Evolutionary conservation across 2,797 vertebrate genomes (phyloP), one percentile per base, ranked within the genome.

Genomic region (Coregonus suidteri): DNA sequence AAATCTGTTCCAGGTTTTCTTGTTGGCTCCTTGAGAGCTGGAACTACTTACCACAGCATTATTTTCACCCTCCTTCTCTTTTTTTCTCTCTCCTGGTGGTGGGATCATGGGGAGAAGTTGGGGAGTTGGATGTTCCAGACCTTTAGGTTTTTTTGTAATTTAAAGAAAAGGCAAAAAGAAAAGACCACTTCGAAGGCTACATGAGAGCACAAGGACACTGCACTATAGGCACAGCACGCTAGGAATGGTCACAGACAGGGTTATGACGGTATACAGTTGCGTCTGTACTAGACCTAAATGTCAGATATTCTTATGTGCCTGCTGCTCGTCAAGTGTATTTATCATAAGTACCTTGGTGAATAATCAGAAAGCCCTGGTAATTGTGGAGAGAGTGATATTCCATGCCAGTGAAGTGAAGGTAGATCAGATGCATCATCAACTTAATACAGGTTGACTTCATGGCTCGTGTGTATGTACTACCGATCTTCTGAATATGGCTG

Each of bases 11-110:
- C 92, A 14, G 90, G 85, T 90, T 92, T 94, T 92, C 84, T 81
- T 74, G 73, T 75, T 81, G 76, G 84, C 85, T 31, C 62, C 52
- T 47, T 71, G 72, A 65, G 81, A 76, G 87, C 91, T 90, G 93
- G 94, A 80, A 92, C 94, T 95, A 94, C 93, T 94, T 95, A 86
- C 90, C 88, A 90, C 88, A 90, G 91, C 89, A 90, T 93, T 93
- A 93, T 85, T 92, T 93, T 90, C 90, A 86, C 87, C 89, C 88
- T 91, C 69, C 54, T 66, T 77, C 81, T 84, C 84, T 81, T 79
- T 77, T 59, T 67, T 1, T 59, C 70, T 74, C 66, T 73, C 78
- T 87, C 91, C 85, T 77, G 90, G 72, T 81, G 89, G 88, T 93
- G 88, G 92, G 93, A 93, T 91, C 90, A 87, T 90, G 83, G 91